Base-by-base conservation (phyloP, 2,113 vertebrate species). In the Gasterosteus nipponicus region DNA sequence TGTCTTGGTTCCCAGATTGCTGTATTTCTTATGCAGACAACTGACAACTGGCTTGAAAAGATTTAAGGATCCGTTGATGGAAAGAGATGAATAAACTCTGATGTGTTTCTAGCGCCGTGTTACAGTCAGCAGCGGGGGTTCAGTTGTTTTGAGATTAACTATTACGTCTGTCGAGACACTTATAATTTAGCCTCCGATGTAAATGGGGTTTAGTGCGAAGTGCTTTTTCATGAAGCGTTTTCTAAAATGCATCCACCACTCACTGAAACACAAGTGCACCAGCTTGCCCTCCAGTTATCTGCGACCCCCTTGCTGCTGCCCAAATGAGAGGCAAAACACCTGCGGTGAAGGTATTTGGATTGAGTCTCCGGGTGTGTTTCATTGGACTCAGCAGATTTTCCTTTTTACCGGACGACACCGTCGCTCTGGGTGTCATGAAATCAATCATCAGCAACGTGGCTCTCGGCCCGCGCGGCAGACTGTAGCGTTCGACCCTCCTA, bases 351-450 rank as follows among this genome's bases (percentile, higher is more conserved):
- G 69, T 56, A 35, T 26, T 77, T 69, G 66, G 56, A 62, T 59
- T 22, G 18, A 49, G 65, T 49, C 65, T 72, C 76, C 74, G 49
- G 0, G n/a, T 68, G 81, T 75, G 51, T 56, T 74, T 74, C 29
- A 68, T 64, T 80, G 77, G 69, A 83, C 79, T 60, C 53, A 42
- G 68, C 71, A 68, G 80, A 87, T 75, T 83, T 38, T 38, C 7
- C 7, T 38, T 38, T 38, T 63, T 54, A 72, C 66, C 35, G 65
- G 76, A 84, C 69, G 73, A 41, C 39, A 79, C 63, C 65, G 9
- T 19, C 78, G 57, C 42, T 73, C 57, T 64, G 19, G 60, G 41
- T 72, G 65, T 71, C 56, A 68, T 84, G 26, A 79, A 78, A 82
- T 78, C 76, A 84, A 79, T 82, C 62, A 80, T 35, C 38, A 59